Conservation (phyloP, 2,113 vertebrate species). For the Hylia prasina region DNA sequence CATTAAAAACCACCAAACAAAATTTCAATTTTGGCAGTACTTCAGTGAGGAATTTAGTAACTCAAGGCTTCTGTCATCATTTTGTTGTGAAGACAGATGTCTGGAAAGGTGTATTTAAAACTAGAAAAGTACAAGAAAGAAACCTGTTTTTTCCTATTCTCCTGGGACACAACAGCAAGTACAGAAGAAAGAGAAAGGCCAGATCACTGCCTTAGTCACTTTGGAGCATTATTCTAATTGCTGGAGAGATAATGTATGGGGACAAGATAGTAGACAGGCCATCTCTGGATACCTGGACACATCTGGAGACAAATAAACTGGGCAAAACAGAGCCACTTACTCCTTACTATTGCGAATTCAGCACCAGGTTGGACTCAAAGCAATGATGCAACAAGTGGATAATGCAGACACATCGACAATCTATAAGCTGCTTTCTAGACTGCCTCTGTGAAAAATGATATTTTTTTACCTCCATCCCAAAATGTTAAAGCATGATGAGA, state of each 20-base stretch:
- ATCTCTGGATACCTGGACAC: not conserved
- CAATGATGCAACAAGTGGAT: not conserved
- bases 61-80: not conserved
- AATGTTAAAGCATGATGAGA: not conserved
- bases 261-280: not conserved
- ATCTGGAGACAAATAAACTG: fast-evolving
- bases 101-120: not conserved
- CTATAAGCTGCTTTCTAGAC: not conserved
- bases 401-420: not conserved
- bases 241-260: not conserved
- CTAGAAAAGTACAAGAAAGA: not conserved
- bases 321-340: not conserved
- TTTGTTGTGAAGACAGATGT: not conserved
- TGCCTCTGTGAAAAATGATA: not conserved
- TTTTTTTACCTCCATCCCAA: not conserved
- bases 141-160: not conserved
- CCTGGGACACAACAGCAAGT: not conserved
- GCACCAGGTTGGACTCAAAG: not conserved
- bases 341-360: not conserved
- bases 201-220: not conserved
- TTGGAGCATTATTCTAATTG: not conserved
- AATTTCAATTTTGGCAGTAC: not conserved
- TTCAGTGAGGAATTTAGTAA: not conserved
- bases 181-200: not conserved
- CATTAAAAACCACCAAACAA: not conserved